Percentiles rank a stretch among this genome's conserved stretches.
These are phyloP conservation scores for Resseliella maxima DNA, from an alignment of 2,888 invertebrate species.

Conservation along the genomic window DNA sequence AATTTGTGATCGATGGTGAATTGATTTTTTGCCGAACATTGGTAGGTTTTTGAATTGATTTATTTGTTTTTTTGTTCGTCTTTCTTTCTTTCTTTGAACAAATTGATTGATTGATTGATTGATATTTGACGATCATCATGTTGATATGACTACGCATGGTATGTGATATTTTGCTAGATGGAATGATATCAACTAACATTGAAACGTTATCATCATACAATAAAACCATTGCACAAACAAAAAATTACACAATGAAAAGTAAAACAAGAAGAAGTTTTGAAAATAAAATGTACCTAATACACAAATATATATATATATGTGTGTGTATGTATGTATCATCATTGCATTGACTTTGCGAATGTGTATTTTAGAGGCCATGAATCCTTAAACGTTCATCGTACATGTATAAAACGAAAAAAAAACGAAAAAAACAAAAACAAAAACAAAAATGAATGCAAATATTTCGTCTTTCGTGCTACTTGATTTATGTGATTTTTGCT, in stretches of 20 bases:
- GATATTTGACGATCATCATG: conserved; percentile 5
- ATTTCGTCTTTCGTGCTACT: conserved; percentile 10
- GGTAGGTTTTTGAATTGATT: too few relatives aligned
- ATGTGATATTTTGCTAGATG: not conserved
- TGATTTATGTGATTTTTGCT: conserved; percentile 53
- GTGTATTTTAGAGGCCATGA: conserved; percentile 3
- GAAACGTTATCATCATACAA: conserved; percentile 3
- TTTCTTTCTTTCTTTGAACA: not conserved
- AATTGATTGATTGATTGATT: not conserved
- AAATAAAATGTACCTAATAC: too few relatives aligned
- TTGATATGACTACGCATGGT: not conserved
- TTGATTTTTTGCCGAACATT: too few relatives aligned
- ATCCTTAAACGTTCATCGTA: not conserved
- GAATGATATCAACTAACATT: not conserved
- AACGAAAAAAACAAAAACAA: too few relatives aligned
- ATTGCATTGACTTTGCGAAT: too few relatives aligned
- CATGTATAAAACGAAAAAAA: not conserved
- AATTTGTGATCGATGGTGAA: not conserved
- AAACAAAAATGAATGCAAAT: conserved; percentile 21
- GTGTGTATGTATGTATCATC: not conserved
- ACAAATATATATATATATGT: not conserved
- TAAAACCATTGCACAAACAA: not conserved
- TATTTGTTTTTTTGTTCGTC: too few relatives aligned
- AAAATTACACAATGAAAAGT: too few relatives aligned
- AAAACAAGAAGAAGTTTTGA: too few relatives aligned